A percentile compares a stretch with the other conserved stretches of the same genome.
Conservation (phyloP, 2,113 vertebrate species). For the Semnornis frantzii region DNA sequence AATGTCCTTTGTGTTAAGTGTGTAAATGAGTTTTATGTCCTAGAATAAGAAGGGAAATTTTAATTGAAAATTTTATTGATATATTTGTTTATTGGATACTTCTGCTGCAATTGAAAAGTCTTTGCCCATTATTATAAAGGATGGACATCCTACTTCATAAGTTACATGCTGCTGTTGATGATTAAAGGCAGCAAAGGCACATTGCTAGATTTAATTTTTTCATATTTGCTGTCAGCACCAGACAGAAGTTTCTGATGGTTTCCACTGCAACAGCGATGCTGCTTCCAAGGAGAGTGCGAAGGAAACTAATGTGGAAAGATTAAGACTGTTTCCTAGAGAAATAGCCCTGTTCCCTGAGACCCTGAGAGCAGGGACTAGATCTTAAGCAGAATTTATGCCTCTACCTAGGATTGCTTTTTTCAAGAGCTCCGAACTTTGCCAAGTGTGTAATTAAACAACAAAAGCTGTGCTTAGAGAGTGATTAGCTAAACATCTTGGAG, state of each 20-base stretch:
- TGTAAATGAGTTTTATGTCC: neutral
- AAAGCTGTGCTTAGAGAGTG: neutral
- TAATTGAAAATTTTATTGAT: neutral
- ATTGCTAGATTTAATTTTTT: neutral
- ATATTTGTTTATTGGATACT: rapidly evolving
- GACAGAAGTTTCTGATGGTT: neutral
- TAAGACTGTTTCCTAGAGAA: neutral
- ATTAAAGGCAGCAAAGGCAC: neutral
- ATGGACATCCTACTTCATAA: neutral
- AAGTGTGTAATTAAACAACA: neutral
- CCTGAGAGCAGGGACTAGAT: neutral
- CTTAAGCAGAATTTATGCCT: neutral
- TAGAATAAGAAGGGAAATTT: neutral
- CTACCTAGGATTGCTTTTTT: neutral
- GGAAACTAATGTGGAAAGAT: neutral
- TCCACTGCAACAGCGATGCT: neutral
- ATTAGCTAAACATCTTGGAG: neutral
- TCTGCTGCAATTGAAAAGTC: neutral
- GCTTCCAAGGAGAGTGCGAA: neutral
- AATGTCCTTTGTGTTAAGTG: neutral
- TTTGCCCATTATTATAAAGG: neutral
- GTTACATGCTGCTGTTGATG: neutral
- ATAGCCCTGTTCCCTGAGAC: neutral
- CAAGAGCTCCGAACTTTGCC: neutral
- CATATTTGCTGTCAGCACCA: neutral